phyloP scores from a whole-genome alignment of 2,888 invertebrate species.

The Rhingia rostrata region DNA sequence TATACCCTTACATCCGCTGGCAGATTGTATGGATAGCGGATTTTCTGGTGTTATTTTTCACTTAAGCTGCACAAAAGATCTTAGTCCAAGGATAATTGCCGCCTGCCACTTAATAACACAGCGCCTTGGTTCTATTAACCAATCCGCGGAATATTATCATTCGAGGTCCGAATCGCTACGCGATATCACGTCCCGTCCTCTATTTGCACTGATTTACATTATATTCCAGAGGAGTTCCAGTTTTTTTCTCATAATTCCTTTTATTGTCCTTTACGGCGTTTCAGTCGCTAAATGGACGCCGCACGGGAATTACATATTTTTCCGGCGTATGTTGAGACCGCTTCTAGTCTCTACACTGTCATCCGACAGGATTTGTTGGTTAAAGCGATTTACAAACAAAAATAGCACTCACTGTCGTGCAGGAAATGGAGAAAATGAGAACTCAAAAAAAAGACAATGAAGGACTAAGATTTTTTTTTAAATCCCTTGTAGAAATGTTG shows the following conservation, averaged over 20 bases:
- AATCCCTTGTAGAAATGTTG: conserved; percentile 43
- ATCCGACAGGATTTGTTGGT: conserved; percentile 11
- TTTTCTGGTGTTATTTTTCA: conserved; percentile 50
- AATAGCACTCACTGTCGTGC: conserved; percentile 4
- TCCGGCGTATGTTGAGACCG: conserved; percentile 17
- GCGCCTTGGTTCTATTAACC: conserved; percentile 51
- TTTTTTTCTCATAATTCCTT: conserved; percentile 59
- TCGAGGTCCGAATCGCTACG: conserved; percentile 63
- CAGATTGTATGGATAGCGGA: conserved; percentile 7
- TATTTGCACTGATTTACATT: conserved; percentile 64
- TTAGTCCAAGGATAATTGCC: conserved; percentile 53
- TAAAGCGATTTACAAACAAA: conserved; percentile 37
- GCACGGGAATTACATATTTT: conserved; percentile 37
- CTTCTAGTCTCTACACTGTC: conserved; percentile 15
- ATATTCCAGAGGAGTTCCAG: conserved; percentile 14
- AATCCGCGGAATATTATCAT: conserved; percentile 37
- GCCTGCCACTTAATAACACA: conserved; percentile 8
- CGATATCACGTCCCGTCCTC: conserved; percentile 57
- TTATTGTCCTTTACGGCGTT: conserved; percentile 33
- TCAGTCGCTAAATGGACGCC: conserved; percentile 48
- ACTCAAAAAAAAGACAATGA: not conserved
- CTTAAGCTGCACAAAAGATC: conserved; percentile 49
- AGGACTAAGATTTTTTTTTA: not conserved
- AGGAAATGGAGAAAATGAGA: conserved; percentile 37
- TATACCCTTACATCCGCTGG: conserved; percentile 18